Evolutionary conservation across 2,888 invertebrate genomes (phyloP).

Genomic region (Desoria tigrina): DNA sequence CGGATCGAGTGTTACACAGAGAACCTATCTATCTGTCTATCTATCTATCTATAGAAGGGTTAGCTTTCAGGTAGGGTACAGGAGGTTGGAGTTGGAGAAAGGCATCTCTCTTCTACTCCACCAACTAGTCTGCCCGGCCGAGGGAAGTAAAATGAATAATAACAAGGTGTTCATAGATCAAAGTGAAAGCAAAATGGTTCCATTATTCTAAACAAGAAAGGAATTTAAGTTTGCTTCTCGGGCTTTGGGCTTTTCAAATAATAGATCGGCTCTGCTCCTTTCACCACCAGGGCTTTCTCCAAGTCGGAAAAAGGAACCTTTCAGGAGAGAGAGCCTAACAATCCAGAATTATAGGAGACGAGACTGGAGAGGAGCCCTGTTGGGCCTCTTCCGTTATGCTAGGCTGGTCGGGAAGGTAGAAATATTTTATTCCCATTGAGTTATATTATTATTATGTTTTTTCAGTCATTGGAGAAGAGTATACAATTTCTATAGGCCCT

Average conservation of each 20-base stretch:
- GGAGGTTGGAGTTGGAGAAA: too few species aligned
- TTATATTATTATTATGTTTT: too few species aligned
- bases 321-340: too few species aligned
- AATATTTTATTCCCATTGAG: neutral
- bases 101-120: too few species aligned
- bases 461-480: too few species aligned
- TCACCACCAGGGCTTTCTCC: neutral
- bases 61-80: too few species aligned
- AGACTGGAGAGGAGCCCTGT: neutral
- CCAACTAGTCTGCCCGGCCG: neutral
- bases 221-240: neutral
- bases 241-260: slow-evolving; percentile 3
- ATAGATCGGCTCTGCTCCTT: slow-evolving; percentile 1
- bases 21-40: too few species aligned
- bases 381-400: too few species aligned
- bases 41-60: too few species aligned
- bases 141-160: slow-evolving; percentile 22
- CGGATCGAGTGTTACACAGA: too few species aligned
- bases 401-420: neutral
- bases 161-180: slow-evolving; percentile 36
- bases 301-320: too few species aligned
- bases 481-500: neutral
- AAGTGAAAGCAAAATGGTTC: slow-evolving; percentile 32
- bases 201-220: slow-evolving; percentile 22
- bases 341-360: neutral